Conservation (phyloP, 2,113 vertebrate species). For the Pyrgilauda ruficollis region DNA sequence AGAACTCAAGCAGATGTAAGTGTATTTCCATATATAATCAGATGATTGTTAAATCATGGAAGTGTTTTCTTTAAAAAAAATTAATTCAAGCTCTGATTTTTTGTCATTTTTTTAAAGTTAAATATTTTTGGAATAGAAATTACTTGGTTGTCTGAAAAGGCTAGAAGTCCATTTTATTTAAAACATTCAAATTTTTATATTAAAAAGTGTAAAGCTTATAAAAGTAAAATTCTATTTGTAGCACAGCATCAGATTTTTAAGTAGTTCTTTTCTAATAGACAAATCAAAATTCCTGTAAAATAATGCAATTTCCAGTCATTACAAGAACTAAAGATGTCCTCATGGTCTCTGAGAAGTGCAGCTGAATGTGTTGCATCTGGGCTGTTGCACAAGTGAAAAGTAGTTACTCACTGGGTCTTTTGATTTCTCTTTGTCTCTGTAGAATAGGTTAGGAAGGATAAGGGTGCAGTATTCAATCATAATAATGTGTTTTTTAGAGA, state of each 20-base stretch:
- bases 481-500: background rate
- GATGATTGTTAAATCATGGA: background rate
- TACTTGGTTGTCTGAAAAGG: background rate
- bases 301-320: background rate
- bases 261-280: background rate
- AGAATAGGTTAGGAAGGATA: background rate
- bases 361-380: background rate
- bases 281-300: background rate
- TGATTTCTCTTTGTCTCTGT: background rate
- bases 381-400: background rate
- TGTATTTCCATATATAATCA: background rate
- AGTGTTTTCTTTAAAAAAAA: background rate
- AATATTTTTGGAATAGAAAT: background rate
- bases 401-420: background rate
- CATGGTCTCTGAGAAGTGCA: background rate
- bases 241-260: background rate
- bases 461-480: background rate
- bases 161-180: background rate
- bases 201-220: background rate
- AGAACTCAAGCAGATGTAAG: background rate
- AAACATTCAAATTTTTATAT: background rate
- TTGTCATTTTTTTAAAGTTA: background rate
- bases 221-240: background rate
- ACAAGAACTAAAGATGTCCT: background rate
- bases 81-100: background rate